Percentiles rank a stretch among this genome's conserved stretches.
These are phyloP conservation scores for Andricus curvator DNA, from an alignment of 2,888 invertebrate species.

Conservation along the genomic window DNA sequence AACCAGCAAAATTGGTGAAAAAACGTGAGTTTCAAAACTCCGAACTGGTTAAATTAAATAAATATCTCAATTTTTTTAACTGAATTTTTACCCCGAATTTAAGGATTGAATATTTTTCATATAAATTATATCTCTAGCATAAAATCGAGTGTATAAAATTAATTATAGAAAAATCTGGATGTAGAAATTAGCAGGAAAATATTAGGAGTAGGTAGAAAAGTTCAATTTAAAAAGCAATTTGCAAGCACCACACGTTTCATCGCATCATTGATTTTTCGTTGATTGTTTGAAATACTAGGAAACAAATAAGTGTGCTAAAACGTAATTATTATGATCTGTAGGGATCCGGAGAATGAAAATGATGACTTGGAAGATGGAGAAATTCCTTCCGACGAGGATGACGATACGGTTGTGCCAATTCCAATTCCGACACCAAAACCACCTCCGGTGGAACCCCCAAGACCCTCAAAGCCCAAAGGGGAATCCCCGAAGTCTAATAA, in stretches of 20 bases:
- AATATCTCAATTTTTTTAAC: not conserved
- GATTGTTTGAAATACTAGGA: not conserved
- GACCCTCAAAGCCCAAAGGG: constrained; percentile 70
- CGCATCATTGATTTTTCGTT: constrained; percentile 14
- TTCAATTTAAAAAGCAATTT: not conserved
- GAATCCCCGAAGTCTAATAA: constrained; percentile 74
- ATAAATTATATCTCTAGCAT: too few species aligned
- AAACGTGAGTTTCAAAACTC: constrained; percentile 25
- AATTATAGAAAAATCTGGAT: not conserved
- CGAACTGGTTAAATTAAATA: not conserved
- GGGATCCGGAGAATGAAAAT: constrained; percentile 66
- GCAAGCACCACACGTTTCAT: not conserved
- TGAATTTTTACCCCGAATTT: not conserved
- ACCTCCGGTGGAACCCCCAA: constrained; percentile 57
- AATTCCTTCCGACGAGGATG: constrained; percentile 86
- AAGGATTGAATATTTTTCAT: not conserved
- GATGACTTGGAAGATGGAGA: constrained; percentile 93
- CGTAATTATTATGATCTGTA: constrained; percentile 42
- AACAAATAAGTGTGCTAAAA: not conserved
- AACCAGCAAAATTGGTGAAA: not conserved
- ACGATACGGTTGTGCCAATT: constrained; percentile 70
- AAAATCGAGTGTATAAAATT: not conserved
- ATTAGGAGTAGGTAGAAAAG: not conserved
- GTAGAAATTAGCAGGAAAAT: not conserved
- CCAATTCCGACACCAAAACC: constrained; percentile 56